phyloP scores from a whole-genome alignment of 2,113 vertebrate genomes.

The Pluvianellus socialis region DNA sequence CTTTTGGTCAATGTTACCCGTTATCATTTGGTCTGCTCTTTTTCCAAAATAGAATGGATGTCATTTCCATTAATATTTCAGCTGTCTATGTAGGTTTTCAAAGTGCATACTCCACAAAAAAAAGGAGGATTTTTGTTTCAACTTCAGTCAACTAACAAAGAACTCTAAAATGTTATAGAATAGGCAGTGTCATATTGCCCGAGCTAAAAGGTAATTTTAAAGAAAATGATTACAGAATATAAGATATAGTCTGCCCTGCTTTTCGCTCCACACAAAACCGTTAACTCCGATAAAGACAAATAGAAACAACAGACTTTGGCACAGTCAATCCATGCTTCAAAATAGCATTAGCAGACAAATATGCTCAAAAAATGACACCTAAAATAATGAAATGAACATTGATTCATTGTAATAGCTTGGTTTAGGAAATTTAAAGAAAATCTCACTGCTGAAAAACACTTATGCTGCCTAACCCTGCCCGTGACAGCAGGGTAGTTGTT shows the following conservation, averaged over 20 bases:
- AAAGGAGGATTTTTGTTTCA: neutral
- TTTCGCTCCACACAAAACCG: neutral
- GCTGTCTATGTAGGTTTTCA: conserved; percentile 52
- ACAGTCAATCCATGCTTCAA: neutral
- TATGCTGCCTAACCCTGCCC: neutral
- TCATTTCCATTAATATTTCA: conserved; percentile 69
- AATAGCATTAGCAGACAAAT: neutral
- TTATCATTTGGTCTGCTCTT: conserved; percentile 86
- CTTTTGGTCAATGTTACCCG: conserved; percentile 88
- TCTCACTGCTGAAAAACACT: neutral
- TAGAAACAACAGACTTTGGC: neutral
- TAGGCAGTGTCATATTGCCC: neutral
- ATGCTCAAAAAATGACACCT: neutral
- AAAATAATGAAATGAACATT: conserved; percentile 7
- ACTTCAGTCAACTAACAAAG: conserved; percentile 9
- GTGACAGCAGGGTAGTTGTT: conserved; percentile 46
- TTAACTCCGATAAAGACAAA: neutral
- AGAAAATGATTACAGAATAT: neutral
- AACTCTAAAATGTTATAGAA: neutral
- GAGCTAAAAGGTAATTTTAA: neutral
- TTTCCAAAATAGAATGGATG: conserved; percentile 72
- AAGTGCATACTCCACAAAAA: conserved; percentile 20
- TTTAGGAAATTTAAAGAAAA: neutral
- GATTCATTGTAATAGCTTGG: neutral
- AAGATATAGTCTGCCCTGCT: neutral